Base-by-base conservation (phyloP, 30 jellyfish, hydroid and myxozoan species). In the Turritopsis rubra region DNA sequence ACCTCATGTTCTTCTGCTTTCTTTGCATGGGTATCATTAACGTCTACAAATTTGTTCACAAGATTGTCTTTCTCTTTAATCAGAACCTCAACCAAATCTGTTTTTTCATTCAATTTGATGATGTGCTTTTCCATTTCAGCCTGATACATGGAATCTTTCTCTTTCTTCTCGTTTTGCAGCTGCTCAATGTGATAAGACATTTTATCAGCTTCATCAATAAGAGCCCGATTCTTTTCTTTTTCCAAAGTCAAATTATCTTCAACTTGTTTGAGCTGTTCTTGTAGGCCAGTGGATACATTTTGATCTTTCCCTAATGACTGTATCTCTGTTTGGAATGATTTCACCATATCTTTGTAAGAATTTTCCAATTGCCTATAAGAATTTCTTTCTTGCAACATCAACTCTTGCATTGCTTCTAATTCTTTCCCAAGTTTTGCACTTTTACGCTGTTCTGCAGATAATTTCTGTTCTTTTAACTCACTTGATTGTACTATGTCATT, bases 31-130 rank as follows among this genome's bases (percentile, higher is more conserved):
- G 20, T 8, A 28, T 29, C 28, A 19, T 77, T 77, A 13, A 18
- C 83, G 22, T 80, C 87, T n/a, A 22, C 52, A 54, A 52, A 54
- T 22, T 80, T 65, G 54, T 80, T 21, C n/a, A 24, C 54, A 16
- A 80, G 65, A 4, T 41, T 52, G 3, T 80, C 87, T 18, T 24
- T n/a, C 23, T 41, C 53, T 1, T 17, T 52, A 18, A 21, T 52
- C 78, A 80, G 81, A 52, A 8, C 13, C 16, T 80, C 53, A 26
- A 74, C 41, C 53, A 74, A 74, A 7, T 74, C 65, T 16, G 82
- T 7, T 74, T 29, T 13, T 29, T 74, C 82, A 16, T 74, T 52
- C 24, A 24, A n/a, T 22, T 23, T 21, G 0, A 13, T 29, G n/a
- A 74, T n/a, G 18, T 23, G 16, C 82, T n/a, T 24, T 22, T 26